These are phyloP conservation scores for Sciaenops ocellatus DNA, from an alignment of 2,797 vertebrate genomes.

Conservation along the genomic window DNA sequence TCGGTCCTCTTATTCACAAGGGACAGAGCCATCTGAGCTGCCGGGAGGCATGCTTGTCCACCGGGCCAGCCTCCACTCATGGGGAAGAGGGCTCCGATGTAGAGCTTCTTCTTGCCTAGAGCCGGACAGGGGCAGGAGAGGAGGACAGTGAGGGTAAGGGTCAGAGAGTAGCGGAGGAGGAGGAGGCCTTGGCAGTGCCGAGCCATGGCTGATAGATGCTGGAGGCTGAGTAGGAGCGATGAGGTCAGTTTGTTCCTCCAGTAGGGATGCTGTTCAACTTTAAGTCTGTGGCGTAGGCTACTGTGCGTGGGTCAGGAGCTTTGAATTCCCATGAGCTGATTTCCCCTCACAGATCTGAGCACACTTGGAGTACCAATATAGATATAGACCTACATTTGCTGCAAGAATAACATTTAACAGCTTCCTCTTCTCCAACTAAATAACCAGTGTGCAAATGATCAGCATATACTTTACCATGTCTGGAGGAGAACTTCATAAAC, in stretches of 20 bases:
- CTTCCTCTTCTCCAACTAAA: not conserved
- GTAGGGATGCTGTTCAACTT: not conserved
- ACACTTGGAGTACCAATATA: not conserved
- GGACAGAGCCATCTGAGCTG: constrained; percentile 93
- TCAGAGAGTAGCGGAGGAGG: constrained; percentile 49
- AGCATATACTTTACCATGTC: no score
- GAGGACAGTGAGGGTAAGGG: constrained; percentile 72
- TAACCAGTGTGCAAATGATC: no score
- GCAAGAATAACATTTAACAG: not conserved
- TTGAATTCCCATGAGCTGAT: constrained; percentile 23
- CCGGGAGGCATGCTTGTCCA: constrained; percentile 92
- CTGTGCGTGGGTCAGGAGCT: constrained; percentile 15
- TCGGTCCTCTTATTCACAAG: constrained; percentile 92
- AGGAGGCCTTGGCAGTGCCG: constrained; percentile 22
- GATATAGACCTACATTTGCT: not conserved
- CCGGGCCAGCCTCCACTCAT: constrained; percentile 97
- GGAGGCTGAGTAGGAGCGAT: not conserved
- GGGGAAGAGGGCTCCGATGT: constrained; percentile 95
- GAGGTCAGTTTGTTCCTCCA: not conserved
- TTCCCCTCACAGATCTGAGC: constrained; percentile 19
- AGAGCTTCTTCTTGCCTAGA: constrained; percentile 93
- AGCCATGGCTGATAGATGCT: constrained; percentile 58
- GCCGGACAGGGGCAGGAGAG: constrained; percentile 80
- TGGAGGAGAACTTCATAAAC: constrained; percentile 1
- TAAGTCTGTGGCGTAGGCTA: not conserved